A percentile compares a stretch with the other conserved stretches of the same genome.
Evolutionary conservation across 2,797 vertebrate genomes (phyloP).

Genomic region (Centroberyx gerrardi): DNA sequence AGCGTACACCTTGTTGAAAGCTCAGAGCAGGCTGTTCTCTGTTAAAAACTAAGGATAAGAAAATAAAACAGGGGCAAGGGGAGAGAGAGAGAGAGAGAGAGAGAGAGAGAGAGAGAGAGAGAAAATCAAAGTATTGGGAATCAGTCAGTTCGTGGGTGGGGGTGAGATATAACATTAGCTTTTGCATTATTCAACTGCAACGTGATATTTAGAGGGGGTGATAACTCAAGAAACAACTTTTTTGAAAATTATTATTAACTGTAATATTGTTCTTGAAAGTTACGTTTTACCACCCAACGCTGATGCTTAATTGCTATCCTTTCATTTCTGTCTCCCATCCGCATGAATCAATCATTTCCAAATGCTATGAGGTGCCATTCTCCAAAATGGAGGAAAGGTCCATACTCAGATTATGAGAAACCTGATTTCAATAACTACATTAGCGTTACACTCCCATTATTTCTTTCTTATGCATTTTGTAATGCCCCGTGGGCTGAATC

Average conservation of each 20-base stretch:
- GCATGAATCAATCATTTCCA: slow-evolving; percentile 20
- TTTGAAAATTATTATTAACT: background rate
- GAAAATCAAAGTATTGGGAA: background rate
- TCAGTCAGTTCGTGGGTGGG: too few relatives aligned
- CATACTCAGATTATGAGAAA: slow-evolving; percentile 57
- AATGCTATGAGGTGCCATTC: background rate
- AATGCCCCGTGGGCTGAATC: slow-evolving; percentile 65
- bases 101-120: slow-evolving; percentile 27
- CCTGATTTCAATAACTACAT: slow-evolving; percentile 73
- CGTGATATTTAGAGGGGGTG: too few relatives aligned
- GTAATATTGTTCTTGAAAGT: too few relatives aligned
- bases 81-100: slow-evolving; percentile 22
- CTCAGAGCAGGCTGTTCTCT: slow-evolving; percentile 26
- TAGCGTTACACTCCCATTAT: slow-evolving; percentile 68
- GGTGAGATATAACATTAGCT: too few relatives aligned
- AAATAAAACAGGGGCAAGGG: slow-evolving; percentile 12
- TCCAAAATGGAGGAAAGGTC: slow-evolving; percentile 10
- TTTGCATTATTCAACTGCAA: too few relatives aligned
- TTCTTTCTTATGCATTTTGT: slow-evolving; percentile 64
- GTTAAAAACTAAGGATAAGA: slow-evolving; percentile 17
- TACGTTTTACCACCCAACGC: background rate
- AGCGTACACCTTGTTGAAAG: slow-evolving; percentile 38
- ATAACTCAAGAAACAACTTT: background rate
- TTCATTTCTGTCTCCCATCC: background rate
- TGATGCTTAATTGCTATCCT: background rate